phyloP scores from a whole-genome alignment of 1,140 invertebrate species.

The Platyscapa corneri region DNA sequence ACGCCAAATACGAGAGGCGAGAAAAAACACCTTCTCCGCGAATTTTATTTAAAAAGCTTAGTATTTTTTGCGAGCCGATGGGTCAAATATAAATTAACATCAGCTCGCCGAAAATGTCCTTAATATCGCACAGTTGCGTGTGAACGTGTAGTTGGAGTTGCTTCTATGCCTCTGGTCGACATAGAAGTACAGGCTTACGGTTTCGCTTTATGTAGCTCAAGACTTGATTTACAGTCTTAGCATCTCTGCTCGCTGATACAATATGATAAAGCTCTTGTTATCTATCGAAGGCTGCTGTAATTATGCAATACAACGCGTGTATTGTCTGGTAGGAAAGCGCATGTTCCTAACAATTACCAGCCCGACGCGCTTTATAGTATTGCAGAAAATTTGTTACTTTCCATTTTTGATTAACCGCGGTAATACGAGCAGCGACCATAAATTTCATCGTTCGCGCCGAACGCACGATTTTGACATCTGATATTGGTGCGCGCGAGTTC shows the following conservation, averaged over 20 bases:
- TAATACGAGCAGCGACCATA: background rate
- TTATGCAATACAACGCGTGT: background rate
- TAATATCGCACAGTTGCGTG: too few relatives aligned
- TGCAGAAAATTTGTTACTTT: constrained; percentile 10
- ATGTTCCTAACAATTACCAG: background rate
- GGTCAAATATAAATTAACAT: too few relatives aligned
- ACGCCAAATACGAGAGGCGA: too few relatives aligned
- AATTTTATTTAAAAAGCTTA: too few relatives aligned
- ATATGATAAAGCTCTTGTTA: background rate
- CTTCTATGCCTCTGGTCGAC: too few relatives aligned
- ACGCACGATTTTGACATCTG: background rate
- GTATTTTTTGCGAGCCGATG: too few relatives aligned
- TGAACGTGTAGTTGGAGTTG: too few relatives aligned
- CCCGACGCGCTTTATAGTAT: background rate
- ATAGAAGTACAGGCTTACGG: background rate
- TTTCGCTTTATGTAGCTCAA: background rate
- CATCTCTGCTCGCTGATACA: background rate
- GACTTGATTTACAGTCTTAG: background rate
- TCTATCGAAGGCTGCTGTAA: background rate
- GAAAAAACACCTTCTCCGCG: too few relatives aligned
- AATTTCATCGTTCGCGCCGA: background rate
- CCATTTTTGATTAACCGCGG: background rate
- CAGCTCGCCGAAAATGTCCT: too few relatives aligned
- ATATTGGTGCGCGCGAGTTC: background rate
- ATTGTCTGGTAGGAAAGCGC: constrained; percentile 4